Percentiles rank a stretch among this genome's conserved stretches.
phyloP scores from a whole-genome alignment of 2,797 vertebrate genomes.

The Tokudaia muenninki region DNA sequence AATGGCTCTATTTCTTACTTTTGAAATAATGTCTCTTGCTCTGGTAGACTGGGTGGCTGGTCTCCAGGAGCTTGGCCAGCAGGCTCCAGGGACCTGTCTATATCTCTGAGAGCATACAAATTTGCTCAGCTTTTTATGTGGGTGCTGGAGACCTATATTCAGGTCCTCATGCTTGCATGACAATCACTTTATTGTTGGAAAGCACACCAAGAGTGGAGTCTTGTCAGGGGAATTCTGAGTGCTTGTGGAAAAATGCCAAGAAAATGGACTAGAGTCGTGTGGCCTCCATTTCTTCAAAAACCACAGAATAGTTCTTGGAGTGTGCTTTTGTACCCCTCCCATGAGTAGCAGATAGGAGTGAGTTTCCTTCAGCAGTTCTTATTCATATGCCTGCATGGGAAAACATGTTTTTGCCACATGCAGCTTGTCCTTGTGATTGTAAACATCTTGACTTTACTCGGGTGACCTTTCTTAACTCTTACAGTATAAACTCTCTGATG shows the following conservation, averaged over 20 bases:
- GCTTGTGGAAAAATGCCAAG: not conserved
- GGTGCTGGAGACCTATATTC: not conserved
- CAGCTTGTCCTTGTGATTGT: not conserved
- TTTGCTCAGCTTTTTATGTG: not conserved
- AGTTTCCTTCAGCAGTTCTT: not conserved
- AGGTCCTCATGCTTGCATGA: not conserved
- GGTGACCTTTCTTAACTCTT: not conserved
- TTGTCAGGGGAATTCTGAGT: not conserved
- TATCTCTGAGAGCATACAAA: not conserved
- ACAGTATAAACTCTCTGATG: not conserved
- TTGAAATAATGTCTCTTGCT: not conserved
- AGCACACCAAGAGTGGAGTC: not conserved
- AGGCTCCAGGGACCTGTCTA: not conserved
- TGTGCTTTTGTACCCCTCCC: not conserved
- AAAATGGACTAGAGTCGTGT: too few relatives aligned
- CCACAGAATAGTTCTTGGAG: too few relatives aligned
- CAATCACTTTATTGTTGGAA: not conserved
- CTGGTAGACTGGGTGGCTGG: too few relatives aligned
- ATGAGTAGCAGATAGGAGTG: not conserved
- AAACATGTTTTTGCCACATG: not conserved
- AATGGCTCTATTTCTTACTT: not conserved
- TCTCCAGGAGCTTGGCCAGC: not conserved
- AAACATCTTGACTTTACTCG: not conserved
- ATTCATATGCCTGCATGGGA: not conserved
- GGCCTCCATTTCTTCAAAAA: not conserved